These are phyloP conservation scores for Macrosteles quadrilineatus DNA, from an alignment of 1,140 invertebrate species.

Conservation along the genomic window DNA sequence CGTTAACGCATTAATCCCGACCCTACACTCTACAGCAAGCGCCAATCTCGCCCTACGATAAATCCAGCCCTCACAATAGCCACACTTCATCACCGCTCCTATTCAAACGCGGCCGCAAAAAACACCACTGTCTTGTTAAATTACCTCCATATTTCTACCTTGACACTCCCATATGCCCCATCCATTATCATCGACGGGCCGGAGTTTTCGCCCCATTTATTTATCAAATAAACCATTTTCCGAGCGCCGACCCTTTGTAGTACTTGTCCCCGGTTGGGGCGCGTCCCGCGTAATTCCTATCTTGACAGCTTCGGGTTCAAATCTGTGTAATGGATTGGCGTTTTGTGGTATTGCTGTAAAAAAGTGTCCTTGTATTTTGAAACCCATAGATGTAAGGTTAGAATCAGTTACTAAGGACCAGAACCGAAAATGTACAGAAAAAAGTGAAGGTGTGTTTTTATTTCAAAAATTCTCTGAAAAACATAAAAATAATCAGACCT, in stretches of 20 bases:
- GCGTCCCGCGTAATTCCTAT: too few relatives aligned
- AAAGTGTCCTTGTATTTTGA: too few relatives aligned
- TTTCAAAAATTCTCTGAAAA: too few relatives aligned
- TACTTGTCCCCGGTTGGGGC: too few relatives aligned
- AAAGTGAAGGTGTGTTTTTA: too few relatives aligned
- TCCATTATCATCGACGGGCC: constrained; percentile 24
- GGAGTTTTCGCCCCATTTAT: constrained; percentile 21
- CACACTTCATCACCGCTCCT: constrained; percentile 26
- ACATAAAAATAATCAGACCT: too few relatives aligned
- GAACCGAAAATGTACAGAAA: too few relatives aligned
- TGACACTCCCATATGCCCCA: constrained; percentile 29
- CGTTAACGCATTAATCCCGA: constrained; percentile 8
- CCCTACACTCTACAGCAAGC: neutral
- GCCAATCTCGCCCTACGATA: constrained; percentile 6
- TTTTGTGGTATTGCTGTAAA: too few relatives aligned
- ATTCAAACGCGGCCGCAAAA: constrained; percentile 27
- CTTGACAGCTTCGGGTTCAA: too few relatives aligned
- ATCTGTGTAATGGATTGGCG: too few relatives aligned
- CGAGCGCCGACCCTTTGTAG: constrained; percentile 14
- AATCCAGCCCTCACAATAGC: constrained; percentile 23
- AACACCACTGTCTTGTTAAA: constrained; percentile 30
- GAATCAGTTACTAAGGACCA: too few relatives aligned
- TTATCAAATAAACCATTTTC: constrained; percentile 30
- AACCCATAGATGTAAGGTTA: too few relatives aligned
- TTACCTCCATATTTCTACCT: constrained; percentile 26